Conservation (phyloP, 2,888 invertebrate species). For the Dasysyrphus tricinctus region DNA sequence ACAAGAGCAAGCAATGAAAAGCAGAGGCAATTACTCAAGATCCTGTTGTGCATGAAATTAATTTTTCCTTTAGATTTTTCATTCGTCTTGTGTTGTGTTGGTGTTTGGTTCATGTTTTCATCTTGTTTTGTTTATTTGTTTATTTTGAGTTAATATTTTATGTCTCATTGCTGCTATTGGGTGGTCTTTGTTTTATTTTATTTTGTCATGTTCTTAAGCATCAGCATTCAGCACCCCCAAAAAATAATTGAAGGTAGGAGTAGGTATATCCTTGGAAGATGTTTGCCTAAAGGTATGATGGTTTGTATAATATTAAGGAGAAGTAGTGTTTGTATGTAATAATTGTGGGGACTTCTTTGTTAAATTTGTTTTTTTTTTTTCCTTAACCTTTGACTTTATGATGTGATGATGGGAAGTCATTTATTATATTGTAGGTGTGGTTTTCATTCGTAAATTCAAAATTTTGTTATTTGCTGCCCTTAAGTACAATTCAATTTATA, state of each 20-base stretch:
- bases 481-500: no score
- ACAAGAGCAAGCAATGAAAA: constrained; percentile 69
- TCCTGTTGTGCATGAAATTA: constrained; percentile 75
- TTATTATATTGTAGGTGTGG: no score
- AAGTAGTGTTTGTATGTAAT: not conserved
- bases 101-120: not conserved
- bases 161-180: constrained; percentile 54
- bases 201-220: not conserved
- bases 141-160: constrained; percentile 74
- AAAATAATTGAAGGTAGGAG: not conserved
- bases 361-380: no score
- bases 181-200: constrained; percentile 49
- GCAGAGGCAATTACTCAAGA: constrained; percentile 73
- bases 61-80: constrained; percentile 65
- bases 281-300: not conserved
- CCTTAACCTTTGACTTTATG: no score
- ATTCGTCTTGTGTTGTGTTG: constrained; percentile 6
- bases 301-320: not conserved
- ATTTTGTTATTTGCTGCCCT: no score
- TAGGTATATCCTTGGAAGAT: not conserved
- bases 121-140: constrained; percentile 50
- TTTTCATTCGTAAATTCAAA: no score
- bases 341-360: no score
- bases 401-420: no score
- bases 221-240: not conserved